These are phyloP conservation scores for Reticulitermes lucifugus DNA, from an alignment of 2,888 invertebrate species.

Conservation along the genomic window DNA sequence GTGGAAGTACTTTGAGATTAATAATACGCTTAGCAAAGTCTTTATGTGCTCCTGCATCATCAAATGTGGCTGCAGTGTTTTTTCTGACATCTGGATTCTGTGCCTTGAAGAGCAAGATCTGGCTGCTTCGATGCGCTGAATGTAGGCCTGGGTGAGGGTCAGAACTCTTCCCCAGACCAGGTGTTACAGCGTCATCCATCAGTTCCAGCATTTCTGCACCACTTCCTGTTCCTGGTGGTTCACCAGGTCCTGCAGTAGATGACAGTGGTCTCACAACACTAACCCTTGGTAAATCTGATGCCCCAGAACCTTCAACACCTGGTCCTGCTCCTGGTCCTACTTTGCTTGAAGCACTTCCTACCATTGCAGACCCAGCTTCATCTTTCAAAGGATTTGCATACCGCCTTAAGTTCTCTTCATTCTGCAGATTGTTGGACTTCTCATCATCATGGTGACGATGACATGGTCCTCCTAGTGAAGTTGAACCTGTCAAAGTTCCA, in stretches of 20 bases:
- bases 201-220: conserved; percentile 73
- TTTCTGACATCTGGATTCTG: conserved; percentile 87
- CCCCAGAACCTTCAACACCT: conserved; percentile 45
- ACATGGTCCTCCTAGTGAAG: conserved; percentile 44
- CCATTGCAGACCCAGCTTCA: conserved; percentile 68
- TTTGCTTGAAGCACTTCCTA: conserved; percentile 66
- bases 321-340: conserved; percentile 55
- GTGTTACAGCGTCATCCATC: conserved; percentile 62
- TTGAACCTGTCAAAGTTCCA: conserved; percentile 38
- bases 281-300: conserved; percentile 57
- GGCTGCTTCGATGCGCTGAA: conserved; percentile 67
- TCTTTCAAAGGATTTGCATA: conserved; percentile 84
- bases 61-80: conserved; percentile 77
- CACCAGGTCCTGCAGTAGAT: conserved; percentile 59
- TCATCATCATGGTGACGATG: conserved; percentile 77
- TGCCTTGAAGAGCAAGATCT: conserved; percentile 83
- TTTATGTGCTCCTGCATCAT: conserved; percentile 72
- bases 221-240: conserved; percentile 59
- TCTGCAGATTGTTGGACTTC: conserved; percentile 91
- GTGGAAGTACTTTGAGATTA: conserved; percentile 52
- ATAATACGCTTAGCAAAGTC: conserved; percentile 81
- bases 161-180: conserved; percentile 22
- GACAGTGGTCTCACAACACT: conserved; percentile 65
- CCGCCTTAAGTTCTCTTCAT: conserved; percentile 88
- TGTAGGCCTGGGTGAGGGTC: conserved; percentile 24